These are phyloP conservation scores for Chiloscyllium plagiosum DNA, from an alignment of 2,113 vertebrate species.

Conservation along the genomic window DNA sequence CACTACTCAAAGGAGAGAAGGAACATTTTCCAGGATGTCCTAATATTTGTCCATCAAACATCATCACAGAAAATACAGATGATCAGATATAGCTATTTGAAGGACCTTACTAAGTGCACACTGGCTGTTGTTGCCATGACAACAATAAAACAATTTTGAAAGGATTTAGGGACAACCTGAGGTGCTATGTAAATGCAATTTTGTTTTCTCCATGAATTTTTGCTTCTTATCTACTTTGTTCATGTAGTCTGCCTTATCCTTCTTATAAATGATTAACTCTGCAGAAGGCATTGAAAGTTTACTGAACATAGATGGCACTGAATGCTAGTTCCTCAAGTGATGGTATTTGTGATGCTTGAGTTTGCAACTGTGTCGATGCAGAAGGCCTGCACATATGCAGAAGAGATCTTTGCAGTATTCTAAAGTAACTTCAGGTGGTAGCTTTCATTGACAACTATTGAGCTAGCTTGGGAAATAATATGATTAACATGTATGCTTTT, in stretches of 20 bases:
- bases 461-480: neutral
- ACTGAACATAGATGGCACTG: neutral
- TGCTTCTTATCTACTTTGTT: neutral
- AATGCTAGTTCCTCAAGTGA: neutral
- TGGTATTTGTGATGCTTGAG: neutral
- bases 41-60: neutral
- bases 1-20: neutral
- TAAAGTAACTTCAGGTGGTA: neutral
- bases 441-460: neutral
- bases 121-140: neutral
- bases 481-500: neutral
- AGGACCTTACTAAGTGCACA: neutral
- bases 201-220: neutral
- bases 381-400: neutral
- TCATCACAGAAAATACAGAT: neutral
- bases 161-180: neutral
- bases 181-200: neutral
- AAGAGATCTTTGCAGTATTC: neutral
- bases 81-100: neutral
- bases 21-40: neutral
- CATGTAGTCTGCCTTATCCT: neutral
- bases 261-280: neutral
- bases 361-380: neutral
- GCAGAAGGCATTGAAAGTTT: neutral
- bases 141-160: neutral